Evolutionary conservation across 2,797 vertebrate species (phyloP).

Genomic region (Carapus acus): DNA sequence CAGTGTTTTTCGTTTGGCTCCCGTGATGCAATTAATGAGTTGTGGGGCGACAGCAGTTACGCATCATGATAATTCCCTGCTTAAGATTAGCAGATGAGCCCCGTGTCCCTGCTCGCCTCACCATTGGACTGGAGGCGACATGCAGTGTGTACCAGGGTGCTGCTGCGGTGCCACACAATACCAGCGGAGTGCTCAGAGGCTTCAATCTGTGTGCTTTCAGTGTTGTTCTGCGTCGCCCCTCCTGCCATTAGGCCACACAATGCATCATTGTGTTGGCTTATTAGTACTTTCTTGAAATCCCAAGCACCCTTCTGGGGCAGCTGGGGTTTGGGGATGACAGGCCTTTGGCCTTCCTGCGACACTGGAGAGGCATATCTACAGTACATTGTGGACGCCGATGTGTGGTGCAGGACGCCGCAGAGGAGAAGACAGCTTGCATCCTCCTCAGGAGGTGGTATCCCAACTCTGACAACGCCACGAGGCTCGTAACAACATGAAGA

Average conservation of each 20-base stretch:
- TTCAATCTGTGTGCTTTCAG: slow-evolving; percentile 45
- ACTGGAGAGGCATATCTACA: slow-evolving; percentile 36
- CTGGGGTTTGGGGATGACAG: slow-evolving; percentile 36
- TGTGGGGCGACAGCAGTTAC: slow-evolving; percentile 17
- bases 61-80: slow-evolving; percentile 32
- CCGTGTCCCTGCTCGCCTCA: slow-evolving; percentile 30
- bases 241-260: slow-evolving; percentile 46
- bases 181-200: slow-evolving; percentile 38
- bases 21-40: slow-evolving; percentile 27
- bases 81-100: slow-evolving; percentile 38
- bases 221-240: slow-evolving; percentile 50
- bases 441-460: slow-evolving; percentile 8
- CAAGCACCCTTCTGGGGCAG: slow-evolving; percentile 48
- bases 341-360: slow-evolving; percentile 43
- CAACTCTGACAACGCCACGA: slow-evolving; percentile 4
- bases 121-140: slow-evolving; percentile 35
- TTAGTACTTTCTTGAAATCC: slow-evolving; percentile 56
- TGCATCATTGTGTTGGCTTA: slow-evolving; percentile 51
- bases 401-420: slow-evolving; percentile 17
- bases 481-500: slow-evolving; percentile 6
- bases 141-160: slow-evolving; percentile 43
- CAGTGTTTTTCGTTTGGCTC: slow-evolving; percentile 8
- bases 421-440: slow-evolving; percentile 25
- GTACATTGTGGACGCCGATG: slow-evolving; percentile 5
- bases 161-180: slow-evolving; percentile 51